Evolutionary conservation across 1,140 invertebrate genomes (phyloP), one percentile per base, ranked within the genome.

Genomic region (Brachionus paranguensis): DNA sequence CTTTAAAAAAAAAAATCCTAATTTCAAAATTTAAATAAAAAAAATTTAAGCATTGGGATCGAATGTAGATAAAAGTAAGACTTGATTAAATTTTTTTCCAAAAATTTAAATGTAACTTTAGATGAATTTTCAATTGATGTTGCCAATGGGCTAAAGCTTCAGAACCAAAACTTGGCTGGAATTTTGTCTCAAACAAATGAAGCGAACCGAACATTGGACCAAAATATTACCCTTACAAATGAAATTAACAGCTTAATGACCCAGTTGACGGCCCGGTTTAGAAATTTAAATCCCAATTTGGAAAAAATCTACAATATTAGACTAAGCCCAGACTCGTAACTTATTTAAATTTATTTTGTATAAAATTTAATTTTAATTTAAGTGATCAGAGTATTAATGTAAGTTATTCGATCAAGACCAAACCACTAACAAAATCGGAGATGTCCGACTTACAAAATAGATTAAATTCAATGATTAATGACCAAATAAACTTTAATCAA

Each of bases 71-170:
- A 60, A 55, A 79, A 79, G 55, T 55, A 79, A 33, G 3, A 24
- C 17, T 20, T 43, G 14, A 24, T n/a, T 20, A 55, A 55, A 33
- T 17, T 33, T 55, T 17, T 33, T n/a, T 37, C 33, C 33, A 37
- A 37, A 37, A 37, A 37, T 37, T 37, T 33, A 64, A 27, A 43
- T 64, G 0, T 55, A 81, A 47, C 47, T 78, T 43, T n/a, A 60
- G 78, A 81, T 33, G 37, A 64, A 14, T 81, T 81, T 81, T 81
- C 78, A 64, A 60, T 81, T 64, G 78, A 81, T 60, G 53, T 81
- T 33, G 14, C 37, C 11, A 81, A 68, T 81, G 78, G 78, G 11
- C 17, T 81, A 20, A 60, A 64, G 20, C 17, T 81, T 17, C 78
- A 81, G 33, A 81, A 68, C 37, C 37, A 60, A 64, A 45, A 81